Evolutionary conservation across 2,888 invertebrate species (phyloP).

Genomic region (Andrena haemorrhoa): DNA sequence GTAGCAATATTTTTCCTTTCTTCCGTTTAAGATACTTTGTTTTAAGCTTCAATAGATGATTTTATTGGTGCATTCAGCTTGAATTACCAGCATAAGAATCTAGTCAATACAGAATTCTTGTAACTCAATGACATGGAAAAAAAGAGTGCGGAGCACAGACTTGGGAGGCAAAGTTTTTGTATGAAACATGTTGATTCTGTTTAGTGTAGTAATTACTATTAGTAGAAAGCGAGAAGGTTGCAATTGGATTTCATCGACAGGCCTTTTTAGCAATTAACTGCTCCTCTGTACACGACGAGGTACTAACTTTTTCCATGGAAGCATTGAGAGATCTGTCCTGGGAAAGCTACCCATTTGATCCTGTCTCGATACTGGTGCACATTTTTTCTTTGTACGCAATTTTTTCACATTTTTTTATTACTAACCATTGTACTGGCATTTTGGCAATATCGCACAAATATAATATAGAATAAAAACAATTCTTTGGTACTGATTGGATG

Average conservation of each 20-base stretch:
- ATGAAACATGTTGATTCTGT: constrained; percentile 2
- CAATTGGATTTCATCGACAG: constrained; percentile 30
- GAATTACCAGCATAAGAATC: constrained; percentile 74
- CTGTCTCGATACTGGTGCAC: constrained; percentile 69
- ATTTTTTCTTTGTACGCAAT: constrained; percentile 75
- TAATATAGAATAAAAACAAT: constrained; percentile 70
- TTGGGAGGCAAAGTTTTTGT: constrained; percentile 23
- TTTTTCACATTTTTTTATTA: constrained; percentile 75
- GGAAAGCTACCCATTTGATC: constrained; percentile 59
- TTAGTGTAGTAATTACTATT: constrained; percentile 6
- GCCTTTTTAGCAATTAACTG: constrained; percentile 7
- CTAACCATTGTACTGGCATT: constrained; percentile 79
- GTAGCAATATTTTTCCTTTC: constrained; percentile 8
- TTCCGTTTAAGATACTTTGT: constrained; percentile 9
- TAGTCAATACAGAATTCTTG: constrained; percentile 74
- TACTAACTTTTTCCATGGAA: constrained; percentile 45
- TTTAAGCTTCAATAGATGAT: constrained; percentile 16
- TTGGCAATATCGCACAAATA: constrained; percentile 81
- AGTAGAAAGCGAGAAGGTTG: not conserved
- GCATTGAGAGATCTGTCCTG: constrained; percentile 44
- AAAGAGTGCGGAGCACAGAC: constrained; percentile 21
- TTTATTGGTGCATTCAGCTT: constrained; percentile 40
- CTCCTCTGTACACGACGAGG: constrained; percentile 16
- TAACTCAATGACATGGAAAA: constrained; percentile 64
- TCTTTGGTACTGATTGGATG: constrained; percentile 47